phyloP scores from a whole-genome alignment of 2,797 vertebrate species.

The Falco columbarius region DNA sequence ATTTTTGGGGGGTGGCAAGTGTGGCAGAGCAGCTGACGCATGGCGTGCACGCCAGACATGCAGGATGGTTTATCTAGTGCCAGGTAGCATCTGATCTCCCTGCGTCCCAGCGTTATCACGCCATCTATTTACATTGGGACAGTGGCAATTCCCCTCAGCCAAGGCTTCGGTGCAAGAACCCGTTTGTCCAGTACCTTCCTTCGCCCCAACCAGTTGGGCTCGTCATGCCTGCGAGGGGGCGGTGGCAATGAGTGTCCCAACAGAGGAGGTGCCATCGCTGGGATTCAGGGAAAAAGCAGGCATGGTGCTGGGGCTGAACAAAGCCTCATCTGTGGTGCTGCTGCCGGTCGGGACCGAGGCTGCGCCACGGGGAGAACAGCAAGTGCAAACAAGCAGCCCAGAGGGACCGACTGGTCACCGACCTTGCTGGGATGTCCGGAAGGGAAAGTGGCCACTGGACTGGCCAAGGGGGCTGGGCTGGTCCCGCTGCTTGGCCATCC shows the following conservation, averaged over 20 bases:
- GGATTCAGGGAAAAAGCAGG: neutral
- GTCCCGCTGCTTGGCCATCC: neutral
- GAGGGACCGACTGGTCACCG: neutral
- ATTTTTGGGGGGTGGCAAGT: neutral
- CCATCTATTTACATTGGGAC: slow-evolving; percentile 5
- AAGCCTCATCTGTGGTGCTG: neutral
- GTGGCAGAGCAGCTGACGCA: neutral
- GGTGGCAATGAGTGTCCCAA: neutral
- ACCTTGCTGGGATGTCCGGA: neutral
- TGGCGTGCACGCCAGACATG: accelerated
- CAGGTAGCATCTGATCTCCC: slow-evolving; percentile 3
- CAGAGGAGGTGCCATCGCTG: neutral
- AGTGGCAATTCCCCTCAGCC: neutral
- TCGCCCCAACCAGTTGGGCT: neutral
- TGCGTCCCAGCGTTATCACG: neutral
- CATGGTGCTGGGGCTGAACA: neutral
- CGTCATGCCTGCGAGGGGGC: neutral
- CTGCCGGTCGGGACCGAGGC: neutral
- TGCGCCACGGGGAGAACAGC: neutral
- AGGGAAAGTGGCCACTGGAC: neutral
- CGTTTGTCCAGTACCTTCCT: slow-evolving; percentile 30
- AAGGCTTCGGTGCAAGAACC: neutral
- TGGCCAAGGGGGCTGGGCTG: neutral
- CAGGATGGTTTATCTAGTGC: neutral
- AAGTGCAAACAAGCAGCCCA: neutral